Conservation (phyloP, 2,888 invertebrate species). For the Poecilobothrus nobilitatus region DNA sequence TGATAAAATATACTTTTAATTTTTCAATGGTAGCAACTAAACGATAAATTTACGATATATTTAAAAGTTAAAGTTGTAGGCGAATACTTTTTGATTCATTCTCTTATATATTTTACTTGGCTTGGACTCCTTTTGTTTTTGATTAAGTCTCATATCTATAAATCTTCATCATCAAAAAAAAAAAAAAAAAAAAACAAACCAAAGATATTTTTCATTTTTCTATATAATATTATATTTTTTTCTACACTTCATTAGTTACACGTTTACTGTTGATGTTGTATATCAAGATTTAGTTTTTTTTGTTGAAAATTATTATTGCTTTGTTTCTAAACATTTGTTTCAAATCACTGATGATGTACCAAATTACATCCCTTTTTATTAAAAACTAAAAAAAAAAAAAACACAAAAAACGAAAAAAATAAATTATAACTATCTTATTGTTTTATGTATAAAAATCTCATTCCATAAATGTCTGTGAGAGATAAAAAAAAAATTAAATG, state of each 20-base stretch:
- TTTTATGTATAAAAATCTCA: not conserved
- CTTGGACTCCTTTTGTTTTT: not conserved
- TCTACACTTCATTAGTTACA: too few species aligned
- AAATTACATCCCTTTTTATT: slow-evolving; percentile 6
- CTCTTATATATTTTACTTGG: too few species aligned
- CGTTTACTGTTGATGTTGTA: not conserved
- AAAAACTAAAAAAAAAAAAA: not conserved
- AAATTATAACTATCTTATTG: not conserved
- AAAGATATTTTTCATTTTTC: too few species aligned
- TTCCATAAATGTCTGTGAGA: not conserved
- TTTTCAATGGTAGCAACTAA: too few species aligned
- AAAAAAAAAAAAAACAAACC: too few species aligned
- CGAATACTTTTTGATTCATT: too few species aligned
- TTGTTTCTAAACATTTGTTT: not conserved
- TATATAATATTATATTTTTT: too few species aligned
- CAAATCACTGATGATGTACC: slow-evolving; percentile 1
- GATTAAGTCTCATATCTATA: not conserved
- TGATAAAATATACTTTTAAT: too few species aligned
- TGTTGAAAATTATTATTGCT: not conserved
- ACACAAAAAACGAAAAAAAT: not conserved
- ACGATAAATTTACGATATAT: too few species aligned
- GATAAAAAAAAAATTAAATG: not conserved
- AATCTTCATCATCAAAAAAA: too few species aligned
- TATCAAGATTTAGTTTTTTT: not conserved
- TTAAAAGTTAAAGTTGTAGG: too few species aligned